These are phyloP conservation scores for Papilio protenor DNA, from an alignment of 2,888 invertebrate genomes.

Conservation along the genomic window DNA sequence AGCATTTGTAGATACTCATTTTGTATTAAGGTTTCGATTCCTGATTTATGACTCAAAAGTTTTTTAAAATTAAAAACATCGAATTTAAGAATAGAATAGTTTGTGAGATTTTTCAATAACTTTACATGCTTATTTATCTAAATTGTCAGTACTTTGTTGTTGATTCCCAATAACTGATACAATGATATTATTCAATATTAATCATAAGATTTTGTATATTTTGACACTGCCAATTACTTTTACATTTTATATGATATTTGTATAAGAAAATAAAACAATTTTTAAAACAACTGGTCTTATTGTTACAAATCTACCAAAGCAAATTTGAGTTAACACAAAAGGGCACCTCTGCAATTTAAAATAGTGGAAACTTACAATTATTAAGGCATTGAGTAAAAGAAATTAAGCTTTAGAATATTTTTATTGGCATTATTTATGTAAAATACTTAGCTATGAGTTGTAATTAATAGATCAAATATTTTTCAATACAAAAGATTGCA, in stretches of 20 bases:
- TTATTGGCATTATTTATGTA: background rate
- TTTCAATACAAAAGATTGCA: background rate
- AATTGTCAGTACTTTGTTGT: constrained; percentile 7
- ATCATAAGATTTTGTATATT: constrained; percentile 50
- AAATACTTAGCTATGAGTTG: background rate
- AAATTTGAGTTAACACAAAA: background rate
- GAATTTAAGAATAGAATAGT: constrained; percentile 51
- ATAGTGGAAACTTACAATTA: background rate
- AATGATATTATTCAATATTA: constrained; percentile 33
- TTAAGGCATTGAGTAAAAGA: background rate
- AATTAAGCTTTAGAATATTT: background rate
- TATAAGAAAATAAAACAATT: constrained; percentile 46
- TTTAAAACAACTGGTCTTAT: constrained; percentile 48
- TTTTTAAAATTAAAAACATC: constrained; percentile 49
- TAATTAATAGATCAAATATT: background rate
- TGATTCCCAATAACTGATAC: constrained; percentile 1
- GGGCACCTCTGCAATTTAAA: background rate
- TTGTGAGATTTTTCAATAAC: constrained; percentile 66
- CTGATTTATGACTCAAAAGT: constrained; percentile 46
- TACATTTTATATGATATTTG: constrained; percentile 57
- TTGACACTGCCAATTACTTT: constrained; percentile 79
- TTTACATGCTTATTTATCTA: constrained; percentile 4
- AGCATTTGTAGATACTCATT: constrained; percentile 67
- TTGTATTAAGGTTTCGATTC: constrained; percentile 50
- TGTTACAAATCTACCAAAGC: constrained; percentile 41